These are phyloP conservation scores for Ceyx cyanopectus DNA, from an alignment of 2,113 vertebrate genomes.

Conservation along the genomic window DNA sequence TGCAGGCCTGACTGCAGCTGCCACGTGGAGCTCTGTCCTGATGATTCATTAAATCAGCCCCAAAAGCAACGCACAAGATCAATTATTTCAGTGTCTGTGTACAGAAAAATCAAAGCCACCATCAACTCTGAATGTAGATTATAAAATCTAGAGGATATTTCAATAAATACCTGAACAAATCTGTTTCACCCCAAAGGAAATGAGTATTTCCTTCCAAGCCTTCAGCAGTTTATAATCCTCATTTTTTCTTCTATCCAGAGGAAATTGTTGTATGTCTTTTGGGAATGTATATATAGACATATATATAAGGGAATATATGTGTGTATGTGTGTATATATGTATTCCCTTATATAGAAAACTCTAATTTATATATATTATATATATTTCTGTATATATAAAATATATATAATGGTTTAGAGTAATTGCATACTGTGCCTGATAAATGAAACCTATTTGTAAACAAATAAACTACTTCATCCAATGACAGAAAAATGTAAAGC, in stretches of 20 bases:
- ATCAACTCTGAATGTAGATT: conserved; percentile 45
- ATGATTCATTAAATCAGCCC: conserved; percentile 8
- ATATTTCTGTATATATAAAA: conserved; percentile 61
- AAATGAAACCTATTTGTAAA: conserved; percentile 56
- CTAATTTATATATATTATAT: conserved; percentile 62
- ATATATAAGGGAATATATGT: conserved; percentile 40
- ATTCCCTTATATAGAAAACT: conserved; percentile 52
- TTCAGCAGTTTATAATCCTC: conserved; percentile 40
- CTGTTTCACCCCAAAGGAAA: not conserved
- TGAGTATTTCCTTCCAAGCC: conserved; percentile 8
- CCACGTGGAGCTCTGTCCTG: not conserved
- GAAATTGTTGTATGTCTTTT: conserved; percentile 25
- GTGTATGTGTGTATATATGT: not conserved
- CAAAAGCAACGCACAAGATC: conserved; percentile 44
- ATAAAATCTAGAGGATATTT: not conserved
- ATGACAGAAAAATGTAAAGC: not conserved
- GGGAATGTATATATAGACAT: conserved; percentile 51
- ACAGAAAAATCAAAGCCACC: not conserved
- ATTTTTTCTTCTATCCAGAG: conserved; percentile 30
- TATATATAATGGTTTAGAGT: conserved; percentile 54
- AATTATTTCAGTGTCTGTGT: conserved; percentile 14
- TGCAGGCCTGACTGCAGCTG: not conserved
- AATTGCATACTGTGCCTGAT: conserved; percentile 37
- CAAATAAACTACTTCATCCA: conserved; percentile 27
- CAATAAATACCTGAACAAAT: not conserved